Conservation (phyloP, 2,888 invertebrate species). For the Philereme transversata region DNA sequence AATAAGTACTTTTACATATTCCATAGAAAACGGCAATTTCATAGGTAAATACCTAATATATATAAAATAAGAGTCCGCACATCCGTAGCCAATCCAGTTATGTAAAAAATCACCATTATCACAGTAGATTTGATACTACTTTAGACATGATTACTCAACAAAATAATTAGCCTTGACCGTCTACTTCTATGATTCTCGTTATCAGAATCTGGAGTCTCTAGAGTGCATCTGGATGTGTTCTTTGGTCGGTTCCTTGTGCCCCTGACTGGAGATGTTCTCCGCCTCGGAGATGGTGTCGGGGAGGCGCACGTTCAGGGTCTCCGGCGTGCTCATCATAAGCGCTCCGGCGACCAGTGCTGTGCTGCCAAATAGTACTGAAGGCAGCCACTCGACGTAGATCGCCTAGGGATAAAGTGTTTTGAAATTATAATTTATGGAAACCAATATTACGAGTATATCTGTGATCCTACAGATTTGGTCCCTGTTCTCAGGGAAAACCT, state of each 20-base stretch:
- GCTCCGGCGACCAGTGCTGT: conserved; percentile 82
- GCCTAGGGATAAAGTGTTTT: conserved; percentile 59
- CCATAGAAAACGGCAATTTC: no score
- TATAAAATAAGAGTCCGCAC: no score
- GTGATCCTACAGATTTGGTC: no score
- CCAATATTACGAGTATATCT: neutral
- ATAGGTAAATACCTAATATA: no score
- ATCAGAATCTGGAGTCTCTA: conserved; percentile 34
- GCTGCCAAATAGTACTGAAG: conserved; percentile 84
- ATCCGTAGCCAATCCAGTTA: no score
- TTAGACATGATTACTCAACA: no score
- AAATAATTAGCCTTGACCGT: no score
- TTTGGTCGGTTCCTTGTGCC: conserved; percentile 12
- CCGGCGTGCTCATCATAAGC: conserved; percentile 85
- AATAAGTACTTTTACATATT: no score
- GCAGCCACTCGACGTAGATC: conserved; percentile 78
- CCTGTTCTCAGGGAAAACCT: no score
- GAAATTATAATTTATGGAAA: neutral
- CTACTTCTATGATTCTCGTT: no score
- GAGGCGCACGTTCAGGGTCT: conserved; percentile 84
- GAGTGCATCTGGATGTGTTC: conserved; percentile 51
- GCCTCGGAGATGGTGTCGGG: conserved; percentile 86
- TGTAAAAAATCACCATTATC: no score
- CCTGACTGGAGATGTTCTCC: conserved; percentile 61
- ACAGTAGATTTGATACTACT: no score